Conservation (phyloP, 2,888 invertebrate species). For the Leucoptera coffeella region DNA sequence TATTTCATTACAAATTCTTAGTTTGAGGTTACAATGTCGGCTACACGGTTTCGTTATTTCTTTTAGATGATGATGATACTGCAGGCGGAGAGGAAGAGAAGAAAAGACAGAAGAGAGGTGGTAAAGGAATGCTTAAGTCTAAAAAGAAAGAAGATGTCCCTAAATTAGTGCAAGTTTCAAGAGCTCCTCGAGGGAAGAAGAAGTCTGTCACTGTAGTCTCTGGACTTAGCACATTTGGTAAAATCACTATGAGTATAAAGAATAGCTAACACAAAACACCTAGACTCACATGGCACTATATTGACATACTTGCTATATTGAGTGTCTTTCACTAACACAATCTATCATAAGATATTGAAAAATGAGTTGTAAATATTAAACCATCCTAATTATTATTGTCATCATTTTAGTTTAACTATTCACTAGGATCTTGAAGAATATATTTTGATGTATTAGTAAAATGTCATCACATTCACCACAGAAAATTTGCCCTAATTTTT, state of each 20-base stretch:
- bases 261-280: too few relatives aligned
- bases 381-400: too few relatives aligned
- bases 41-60: constrained; percentile 2
- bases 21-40: not conserved
- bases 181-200: constrained; percentile 95
- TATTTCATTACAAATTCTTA: too few relatives aligned
- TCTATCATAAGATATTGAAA: not conserved
- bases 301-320: not conserved
- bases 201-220: constrained; percentile 97
- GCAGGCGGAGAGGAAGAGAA: constrained; percentile 85
- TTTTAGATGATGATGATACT: constrained; percentile 57
- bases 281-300: too few relatives aligned
- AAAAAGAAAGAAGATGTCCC: constrained; percentile 92
- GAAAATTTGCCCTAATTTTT: too few relatives aligned
- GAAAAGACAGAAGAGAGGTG: constrained; percentile 93
- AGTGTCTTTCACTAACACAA: not conserved
- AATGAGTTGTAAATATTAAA: not conserved
- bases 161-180: constrained; percentile 76
- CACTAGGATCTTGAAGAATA: too few relatives aligned
- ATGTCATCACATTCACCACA: too few relatives aligned
- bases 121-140: constrained; percentile 91
- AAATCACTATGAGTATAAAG: too few relatives aligned
- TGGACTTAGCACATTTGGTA: constrained; percentile 83
- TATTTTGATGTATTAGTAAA: too few relatives aligned
- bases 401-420: too few relatives aligned